These are phyloP conservation scores for Corythornis vintsioides DNA, from an alignment of 2,113 vertebrate genomes.

Conservation along the genomic window DNA sequence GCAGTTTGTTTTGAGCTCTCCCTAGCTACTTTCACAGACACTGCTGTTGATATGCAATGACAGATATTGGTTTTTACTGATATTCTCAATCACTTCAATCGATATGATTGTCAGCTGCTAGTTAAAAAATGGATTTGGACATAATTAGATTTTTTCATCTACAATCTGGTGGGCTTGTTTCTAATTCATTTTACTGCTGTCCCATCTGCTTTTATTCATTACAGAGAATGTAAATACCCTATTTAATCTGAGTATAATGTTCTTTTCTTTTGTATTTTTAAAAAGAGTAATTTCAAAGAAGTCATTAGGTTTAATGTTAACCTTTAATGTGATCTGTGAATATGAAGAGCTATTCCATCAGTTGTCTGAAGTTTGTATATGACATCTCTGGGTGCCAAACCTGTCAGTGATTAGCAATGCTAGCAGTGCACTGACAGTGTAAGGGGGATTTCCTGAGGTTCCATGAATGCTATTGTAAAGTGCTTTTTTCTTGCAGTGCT, in stretches of 20 bases:
- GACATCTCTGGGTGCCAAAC: background rate
- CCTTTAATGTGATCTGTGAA: background rate
- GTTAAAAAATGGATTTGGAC: background rate
- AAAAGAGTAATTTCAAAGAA: background rate
- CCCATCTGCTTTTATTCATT: background rate
- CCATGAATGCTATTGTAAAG: background rate
- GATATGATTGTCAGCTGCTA: background rate
- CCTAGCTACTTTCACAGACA: background rate
- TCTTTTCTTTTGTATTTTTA: background rate
- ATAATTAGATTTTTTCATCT: background rate
- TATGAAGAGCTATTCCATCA: background rate
- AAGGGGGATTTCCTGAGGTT: background rate
- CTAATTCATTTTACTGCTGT: conserved; percentile 9
- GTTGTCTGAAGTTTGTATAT: background rate
- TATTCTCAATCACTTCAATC: background rate
- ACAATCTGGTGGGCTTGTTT: background rate
- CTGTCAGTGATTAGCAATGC: background rate
- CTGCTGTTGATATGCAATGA: background rate
- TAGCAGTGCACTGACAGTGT: background rate
- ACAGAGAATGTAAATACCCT: background rate
- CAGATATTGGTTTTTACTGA: background rate
- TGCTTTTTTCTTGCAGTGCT: background rate
- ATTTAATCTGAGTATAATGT: background rate
- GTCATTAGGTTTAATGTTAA: background rate
- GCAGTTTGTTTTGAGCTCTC: background rate